phyloP scores from a whole-genome alignment of 2,888 invertebrate species.

The Drosophila stalkeri region DNA sequence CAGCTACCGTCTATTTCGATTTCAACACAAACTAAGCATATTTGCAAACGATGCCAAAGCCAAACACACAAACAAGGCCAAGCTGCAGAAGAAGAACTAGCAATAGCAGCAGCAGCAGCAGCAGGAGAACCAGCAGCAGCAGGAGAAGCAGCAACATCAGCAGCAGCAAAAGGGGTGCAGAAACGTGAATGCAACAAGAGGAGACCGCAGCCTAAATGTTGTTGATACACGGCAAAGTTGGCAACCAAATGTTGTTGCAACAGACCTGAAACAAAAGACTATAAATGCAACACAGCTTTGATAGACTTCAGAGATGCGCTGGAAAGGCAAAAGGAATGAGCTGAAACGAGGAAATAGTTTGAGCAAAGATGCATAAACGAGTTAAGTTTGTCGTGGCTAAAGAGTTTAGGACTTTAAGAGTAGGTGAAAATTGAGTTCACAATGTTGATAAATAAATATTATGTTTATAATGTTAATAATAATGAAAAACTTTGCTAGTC shows the following conservation, averaged over 20 bases:
- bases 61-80: constrained; percentile 48
- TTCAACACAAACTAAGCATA: constrained; percentile 54
- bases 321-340: not conserved
- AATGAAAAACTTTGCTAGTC: too few species aligned
- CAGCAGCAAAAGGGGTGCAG: constrained; percentile 7
- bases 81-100: not conserved
- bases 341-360: not conserved
- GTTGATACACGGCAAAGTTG: constrained; percentile 75
- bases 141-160: not conserved
- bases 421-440: not conserved
- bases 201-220: constrained; percentile 70
- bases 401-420: not conserved
- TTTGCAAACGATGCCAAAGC: constrained; percentile 57
- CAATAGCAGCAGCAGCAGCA: not conserved
- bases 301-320: constrained; percentile 27
- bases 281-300: constrained; percentile 28
- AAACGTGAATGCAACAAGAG: constrained; percentile 34
- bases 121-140: not conserved
- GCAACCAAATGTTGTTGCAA: constrained; percentile 79
- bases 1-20: constrained; percentile 54
- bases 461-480: not conserved
- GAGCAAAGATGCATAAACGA: not conserved
- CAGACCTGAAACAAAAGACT: constrained; percentile 47
- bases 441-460: not conserved
- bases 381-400: not conserved